Evolutionary conservation across 2,113 vertebrate species (phyloP).

Genomic region (Oenanthe oenanthe): DNA sequence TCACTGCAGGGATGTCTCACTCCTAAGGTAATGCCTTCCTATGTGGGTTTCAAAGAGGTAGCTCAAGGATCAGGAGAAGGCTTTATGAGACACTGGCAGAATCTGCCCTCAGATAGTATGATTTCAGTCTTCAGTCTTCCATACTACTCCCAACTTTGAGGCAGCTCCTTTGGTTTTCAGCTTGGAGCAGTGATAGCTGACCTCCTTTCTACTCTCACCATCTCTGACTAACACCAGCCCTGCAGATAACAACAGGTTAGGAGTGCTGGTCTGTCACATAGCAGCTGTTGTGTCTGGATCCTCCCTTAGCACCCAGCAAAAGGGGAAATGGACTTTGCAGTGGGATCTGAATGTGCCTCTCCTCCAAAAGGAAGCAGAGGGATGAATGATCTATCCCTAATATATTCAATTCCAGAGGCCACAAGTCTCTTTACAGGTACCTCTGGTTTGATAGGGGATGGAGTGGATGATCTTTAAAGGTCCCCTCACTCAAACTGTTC

Average conservation of each 20-base stretch:
- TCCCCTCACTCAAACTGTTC: neutral
- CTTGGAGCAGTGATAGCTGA: neutral
- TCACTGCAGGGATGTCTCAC: neutral
- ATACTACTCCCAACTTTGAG: neutral
- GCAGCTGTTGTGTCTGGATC: neutral
- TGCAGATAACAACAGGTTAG: neutral
- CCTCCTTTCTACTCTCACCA: neutral
- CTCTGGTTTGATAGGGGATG: neutral
- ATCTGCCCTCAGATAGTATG: neutral
- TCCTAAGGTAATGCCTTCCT: neutral
- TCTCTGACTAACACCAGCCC: neutral
- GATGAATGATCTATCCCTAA: neutral
- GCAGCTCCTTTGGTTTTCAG: neutral
- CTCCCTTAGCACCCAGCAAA: neutral
- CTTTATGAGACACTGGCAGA: neutral
- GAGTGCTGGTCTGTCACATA: neutral
- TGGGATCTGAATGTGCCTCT: neutral
- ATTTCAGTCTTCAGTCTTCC: neutral
- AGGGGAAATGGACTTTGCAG: neutral
- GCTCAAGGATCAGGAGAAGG: neutral
- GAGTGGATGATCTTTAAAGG: neutral
- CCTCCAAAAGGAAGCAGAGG: neutral
- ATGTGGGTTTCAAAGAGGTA: neutral
- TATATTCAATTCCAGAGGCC: neutral
- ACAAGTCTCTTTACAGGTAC: neutral